These are phyloP conservation scores for Catocala fraxini DNA, from an alignment of 2,888 invertebrate species.

Conservation along the genomic window DNA sequence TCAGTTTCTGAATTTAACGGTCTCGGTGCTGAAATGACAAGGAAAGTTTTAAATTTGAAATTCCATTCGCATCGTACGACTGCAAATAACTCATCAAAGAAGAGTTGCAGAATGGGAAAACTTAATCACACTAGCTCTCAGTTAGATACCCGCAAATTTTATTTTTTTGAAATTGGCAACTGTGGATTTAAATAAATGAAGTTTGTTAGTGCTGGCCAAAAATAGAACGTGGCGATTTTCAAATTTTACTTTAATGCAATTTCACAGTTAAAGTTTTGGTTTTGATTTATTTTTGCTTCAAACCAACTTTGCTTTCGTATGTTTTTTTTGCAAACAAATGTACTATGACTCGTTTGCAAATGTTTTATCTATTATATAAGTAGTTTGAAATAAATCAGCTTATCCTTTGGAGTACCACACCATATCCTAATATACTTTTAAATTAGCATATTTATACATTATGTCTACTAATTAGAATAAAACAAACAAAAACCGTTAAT, in stretches of 20 bases:
- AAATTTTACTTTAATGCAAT: background rate
- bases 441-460: too few species aligned
- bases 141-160: slow-evolving; percentile 18
- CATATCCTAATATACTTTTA: too few species aligned
- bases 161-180: slow-evolving; percentile 34
- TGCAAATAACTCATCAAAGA: slow-evolving; percentile 60
- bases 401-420: too few species aligned
- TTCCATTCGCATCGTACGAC: slow-evolving; percentile 47
- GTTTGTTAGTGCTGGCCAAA: slow-evolving; percentile 3
- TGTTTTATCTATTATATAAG: too few species aligned
- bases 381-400: too few species aligned
- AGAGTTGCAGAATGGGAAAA: slow-evolving; percentile 49
- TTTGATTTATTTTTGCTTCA: too few species aligned
- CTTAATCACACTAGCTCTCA: slow-evolving; percentile 40
- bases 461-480: too few species aligned
- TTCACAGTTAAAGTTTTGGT: too few species aligned
- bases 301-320: too few species aligned
- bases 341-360: too few species aligned
- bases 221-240: slow-evolving; percentile 12
- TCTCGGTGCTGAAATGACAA: slow-evolving; percentile 42
- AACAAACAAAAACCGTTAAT: too few species aligned
- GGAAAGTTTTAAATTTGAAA: slow-evolving; percentile 55
- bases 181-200: slow-evolving; percentile 27
- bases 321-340: too few species aligned
- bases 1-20: slow-evolving; percentile 43